Evolutionary conservation across 1,140 invertebrate species (phyloP).

Genomic region (Chrysomallon squamiferum): DNA sequence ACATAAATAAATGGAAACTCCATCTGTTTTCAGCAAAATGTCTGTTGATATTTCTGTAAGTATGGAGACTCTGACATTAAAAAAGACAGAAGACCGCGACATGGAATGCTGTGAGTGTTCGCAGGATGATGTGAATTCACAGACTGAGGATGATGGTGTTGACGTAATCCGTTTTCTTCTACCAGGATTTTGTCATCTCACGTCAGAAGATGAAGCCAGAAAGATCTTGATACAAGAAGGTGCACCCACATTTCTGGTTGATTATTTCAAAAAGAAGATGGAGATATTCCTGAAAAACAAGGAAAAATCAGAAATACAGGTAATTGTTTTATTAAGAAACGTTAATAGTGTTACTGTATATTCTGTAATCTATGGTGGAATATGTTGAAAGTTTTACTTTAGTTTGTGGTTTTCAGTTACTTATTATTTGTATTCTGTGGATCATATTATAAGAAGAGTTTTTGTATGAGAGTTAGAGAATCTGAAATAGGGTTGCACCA

Average conservation of each 20-base stretch:
- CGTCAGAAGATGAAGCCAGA: slow-evolving; percentile 86
- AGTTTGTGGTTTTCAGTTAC: not conserved
- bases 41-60: no score
- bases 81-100: no score
- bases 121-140: no score
- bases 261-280: slow-evolving; percentile 73
- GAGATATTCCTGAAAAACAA: not conserved
- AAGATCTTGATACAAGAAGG: slow-evolving; percentile 77
- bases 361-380: not conserved
- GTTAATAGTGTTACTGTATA: not conserved
- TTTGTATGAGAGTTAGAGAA: not conserved
- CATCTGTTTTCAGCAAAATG: no score
- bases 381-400: not conserved
- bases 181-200: slow-evolving; percentile 87
- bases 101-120: no score
- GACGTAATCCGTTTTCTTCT: slow-evolving; percentile 83
- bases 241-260: slow-evolving; percentile 80
- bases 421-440: not conserved
- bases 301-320: not conserved
- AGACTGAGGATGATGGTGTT: no score
- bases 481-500: not conserved
- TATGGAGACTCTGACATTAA: no score
- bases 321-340: not conserved
- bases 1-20: no score
- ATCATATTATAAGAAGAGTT: not conserved